Conservation (phyloP, 2,888 invertebrate genomes). For the Nemapogon koenigi region DNA sequence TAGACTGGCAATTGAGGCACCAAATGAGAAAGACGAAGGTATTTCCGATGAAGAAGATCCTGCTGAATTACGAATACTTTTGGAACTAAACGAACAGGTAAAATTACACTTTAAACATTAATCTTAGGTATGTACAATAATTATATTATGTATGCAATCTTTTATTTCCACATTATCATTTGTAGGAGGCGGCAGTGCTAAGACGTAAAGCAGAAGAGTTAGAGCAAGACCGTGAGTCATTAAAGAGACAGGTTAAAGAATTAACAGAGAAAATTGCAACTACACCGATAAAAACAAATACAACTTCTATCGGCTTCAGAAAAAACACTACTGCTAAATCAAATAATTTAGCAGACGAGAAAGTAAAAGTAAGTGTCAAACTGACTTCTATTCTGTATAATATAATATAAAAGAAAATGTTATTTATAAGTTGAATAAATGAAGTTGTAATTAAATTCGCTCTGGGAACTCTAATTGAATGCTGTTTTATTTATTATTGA, state of each 20-base stretch:
- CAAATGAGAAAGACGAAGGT: constrained; percentile 74
- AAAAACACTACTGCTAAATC: constrained; percentile 37
- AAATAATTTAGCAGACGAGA: constrained; percentile 68
- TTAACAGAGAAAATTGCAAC: constrained; percentile 73
- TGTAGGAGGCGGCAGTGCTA: constrained; percentile 80
- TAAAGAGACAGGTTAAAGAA: constrained; percentile 78
- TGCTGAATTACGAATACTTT: constrained; percentile 80
- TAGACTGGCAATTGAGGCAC: constrained; percentile 68
- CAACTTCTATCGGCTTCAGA: constrained; percentile 32
- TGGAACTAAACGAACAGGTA: constrained; percentile 88
- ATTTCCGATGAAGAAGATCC: constrained; percentile 82
- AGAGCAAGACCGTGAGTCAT: constrained; percentile 78
- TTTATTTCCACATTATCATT: too few species aligned
- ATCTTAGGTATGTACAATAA: too few species aligned
- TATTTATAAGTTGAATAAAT: constrained; percentile 1
- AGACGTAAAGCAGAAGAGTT: constrained; percentile 84
- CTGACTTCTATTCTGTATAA: constrained; percentile 19
- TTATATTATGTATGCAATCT: too few species aligned
- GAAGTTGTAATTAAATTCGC: constrained; percentile 32
- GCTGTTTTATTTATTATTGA: too few species aligned
- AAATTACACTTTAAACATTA: background rate
- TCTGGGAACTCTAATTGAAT: too few species aligned
- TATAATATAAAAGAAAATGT: too few species aligned
- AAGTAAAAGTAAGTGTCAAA: constrained; percentile 59
- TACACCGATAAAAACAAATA: constrained; percentile 38